Conservation (phyloP, 1,140 invertebrate species). For the Magallana ariakensis region DNA sequence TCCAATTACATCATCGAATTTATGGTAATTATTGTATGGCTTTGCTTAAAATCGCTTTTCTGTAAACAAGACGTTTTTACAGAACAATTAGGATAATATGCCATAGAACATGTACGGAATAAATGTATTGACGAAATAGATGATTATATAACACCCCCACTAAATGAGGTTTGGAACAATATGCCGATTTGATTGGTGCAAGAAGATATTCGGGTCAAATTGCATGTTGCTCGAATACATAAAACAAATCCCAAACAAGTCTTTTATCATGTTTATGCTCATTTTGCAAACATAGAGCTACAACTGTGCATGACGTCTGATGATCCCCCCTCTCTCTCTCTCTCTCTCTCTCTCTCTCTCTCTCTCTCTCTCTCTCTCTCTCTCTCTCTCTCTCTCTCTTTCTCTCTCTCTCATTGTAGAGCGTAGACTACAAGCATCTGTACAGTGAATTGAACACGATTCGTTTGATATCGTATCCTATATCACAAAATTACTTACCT, state of each 20-base stretch:
- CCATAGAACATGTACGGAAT: not conserved
- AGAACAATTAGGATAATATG: not conserved
- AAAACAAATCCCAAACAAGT: too few species aligned
- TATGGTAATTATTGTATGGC: not conserved
- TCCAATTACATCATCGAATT: not conserved
- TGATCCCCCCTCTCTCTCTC: not conserved
- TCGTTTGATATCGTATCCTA: constrained; percentile 14
- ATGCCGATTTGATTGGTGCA: too few species aligned
- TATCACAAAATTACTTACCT: constrained; percentile 38
- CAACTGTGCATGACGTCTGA: not conserved
- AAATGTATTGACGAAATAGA: not conserved
- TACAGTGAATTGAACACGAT: not conserved
- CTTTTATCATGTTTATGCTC: too few species aligned
- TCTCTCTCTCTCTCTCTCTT: constrained; percentile 18
- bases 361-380: not conserved
- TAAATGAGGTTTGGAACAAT: not conserved
- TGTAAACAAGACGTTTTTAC: not conserved
- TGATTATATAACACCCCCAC: not conserved
- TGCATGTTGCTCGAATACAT: too few species aligned
- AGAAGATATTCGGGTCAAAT: too few species aligned
- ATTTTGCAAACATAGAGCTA: too few species aligned
- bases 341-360: not conserved
- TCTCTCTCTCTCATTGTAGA: constrained; percentile 9
- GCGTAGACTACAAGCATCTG: not conserved
- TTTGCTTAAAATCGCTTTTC: not conserved